Base-by-base conservation (phyloP, 2,888 invertebrate species). In the Drosophila borealis region DNA sequence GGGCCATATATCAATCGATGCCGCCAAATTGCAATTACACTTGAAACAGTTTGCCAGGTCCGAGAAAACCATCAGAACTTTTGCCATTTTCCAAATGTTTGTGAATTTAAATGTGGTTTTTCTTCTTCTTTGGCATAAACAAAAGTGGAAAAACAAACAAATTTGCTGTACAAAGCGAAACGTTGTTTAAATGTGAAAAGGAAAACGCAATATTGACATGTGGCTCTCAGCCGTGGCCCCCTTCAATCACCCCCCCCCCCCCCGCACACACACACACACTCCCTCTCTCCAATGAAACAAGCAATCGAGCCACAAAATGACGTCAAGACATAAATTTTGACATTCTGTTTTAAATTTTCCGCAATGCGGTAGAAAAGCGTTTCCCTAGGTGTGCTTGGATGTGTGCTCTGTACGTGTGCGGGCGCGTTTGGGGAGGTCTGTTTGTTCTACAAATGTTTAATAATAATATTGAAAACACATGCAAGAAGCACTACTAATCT, bases 261-360 rank as follows among this genome's bases (percentile, higher is more conserved):
- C 17, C 17, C 17, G 2, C 17, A 17, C 17, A 17, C 17, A 17
- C 17, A 13, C 33, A 1, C 17, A 17, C 10, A 13, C 42, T 11
- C 6, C 42, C 17, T 14, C 11, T 14, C 13, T n/a, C n/a, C n/a
- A n/a, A n/a, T n/a, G n/a, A n/a, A n/a, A n/a, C n/a, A n/a, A n/a
- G 53, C 53, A 53, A 72, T 72, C 56, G 54, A 41, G 56, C 54
- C 51, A n/a, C 29, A 88, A 86, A 78, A 80, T 85, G 84, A 85
- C 85, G 85, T 85, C 85, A 85, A 85, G 70, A 53, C 77, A 88
- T 85, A 72, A 70, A 89, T 89, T 88, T 85, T 89, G 85, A 89
- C 85, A 80, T 69, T 80, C 65, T 71, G 67, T 59, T 71, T 71
- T 65, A 46, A 64, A 74, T 70, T 70, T 76, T 62, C 76, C 76